Evolutionary conservation across 2,888 invertebrate genomes (phyloP), one percentile per base, ranked within the genome.

Genomic region (Agriopis aurantiaria): DNA sequence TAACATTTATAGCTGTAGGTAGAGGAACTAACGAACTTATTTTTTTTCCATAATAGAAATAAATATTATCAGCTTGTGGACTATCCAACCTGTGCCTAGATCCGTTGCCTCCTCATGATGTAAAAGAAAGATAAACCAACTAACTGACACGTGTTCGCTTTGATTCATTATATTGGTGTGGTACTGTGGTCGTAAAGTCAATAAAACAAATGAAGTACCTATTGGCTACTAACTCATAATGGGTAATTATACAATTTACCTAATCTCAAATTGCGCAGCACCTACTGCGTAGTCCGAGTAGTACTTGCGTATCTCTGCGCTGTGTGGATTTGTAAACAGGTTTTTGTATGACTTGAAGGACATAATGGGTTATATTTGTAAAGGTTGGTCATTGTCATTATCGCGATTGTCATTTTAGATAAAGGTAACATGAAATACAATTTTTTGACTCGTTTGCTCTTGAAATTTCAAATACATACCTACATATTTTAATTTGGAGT

Each of bases 261-360:
- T 63, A 64, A 59, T 58, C 58, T 59, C 4, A 63, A 59, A 76
- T 76, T 78, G 79, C 81, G 80, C 78, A 79, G 52, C 73, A 76
- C 33, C 11, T 79, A 83, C 78, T 85, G 78, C 88, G 85, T 80
- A 84, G 80, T 82, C 65, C 62, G 70, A 65, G 72, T 80, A 65
- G 72, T 80, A 80, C 61, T 62, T 33, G 78, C 77, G 65, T 64
- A 69, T 69, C 65, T 46, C 33, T 53, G 73, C 70, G 70, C 73
- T 71, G 62, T 72, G 77, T 71, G 78, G 76, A 78, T 84, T 78
- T 72, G 81, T 79, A 79, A 80, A 80, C 73, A 75, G 73, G 82
- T 88, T 88, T 88, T 86, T 85, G 77, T 81, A 65, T 49, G 46
- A 56, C 48, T 65, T 62, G 55, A 75, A 89, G 87, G 86, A 85